These are phyloP conservation scores for Drosophila fuyamai DNA, from an alignment of 1,140 invertebrate species.

Conservation along the genomic window DNA sequence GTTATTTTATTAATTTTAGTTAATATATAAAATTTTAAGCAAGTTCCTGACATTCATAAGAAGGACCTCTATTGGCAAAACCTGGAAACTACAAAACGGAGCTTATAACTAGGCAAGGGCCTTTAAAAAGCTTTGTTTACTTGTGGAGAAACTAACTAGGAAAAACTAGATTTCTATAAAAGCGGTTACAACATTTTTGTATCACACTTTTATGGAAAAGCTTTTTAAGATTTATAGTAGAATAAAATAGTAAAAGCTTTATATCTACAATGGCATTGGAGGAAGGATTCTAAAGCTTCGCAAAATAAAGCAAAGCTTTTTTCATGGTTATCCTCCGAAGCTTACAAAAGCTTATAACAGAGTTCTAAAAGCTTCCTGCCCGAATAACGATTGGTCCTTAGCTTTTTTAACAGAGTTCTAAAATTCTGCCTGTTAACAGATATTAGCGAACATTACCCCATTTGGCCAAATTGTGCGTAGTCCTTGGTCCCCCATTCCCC, in stretches of 20 bases:
- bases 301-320: neutral
- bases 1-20: too few species aligned
- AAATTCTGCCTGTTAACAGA: constrained; percentile 16
- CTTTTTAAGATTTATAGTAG: neutral
- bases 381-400: constrained; percentile 6
- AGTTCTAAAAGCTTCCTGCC: neutral
- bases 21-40: too few species aligned
- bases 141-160: neutral
- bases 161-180: neutral
- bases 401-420: constrained; percentile 15
- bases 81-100: neutral
- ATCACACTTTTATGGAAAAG: constrained; percentile 21
- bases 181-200: too few species aligned
- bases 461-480: constrained; percentile 50
- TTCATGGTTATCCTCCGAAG: neutral
- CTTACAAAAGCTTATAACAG: neutral
- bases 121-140: too few species aligned
- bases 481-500: neutral
- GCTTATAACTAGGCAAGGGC: neutral
- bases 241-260: neutral
- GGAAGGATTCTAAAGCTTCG: too few species aligned
- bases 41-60: neutral
- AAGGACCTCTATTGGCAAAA: constrained; percentile 9
- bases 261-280: too few species aligned
- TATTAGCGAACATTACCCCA: constrained; percentile 25